Conservation (phyloP, 2,113 vertebrate species). For the Typhlomys cinereus region DNA sequence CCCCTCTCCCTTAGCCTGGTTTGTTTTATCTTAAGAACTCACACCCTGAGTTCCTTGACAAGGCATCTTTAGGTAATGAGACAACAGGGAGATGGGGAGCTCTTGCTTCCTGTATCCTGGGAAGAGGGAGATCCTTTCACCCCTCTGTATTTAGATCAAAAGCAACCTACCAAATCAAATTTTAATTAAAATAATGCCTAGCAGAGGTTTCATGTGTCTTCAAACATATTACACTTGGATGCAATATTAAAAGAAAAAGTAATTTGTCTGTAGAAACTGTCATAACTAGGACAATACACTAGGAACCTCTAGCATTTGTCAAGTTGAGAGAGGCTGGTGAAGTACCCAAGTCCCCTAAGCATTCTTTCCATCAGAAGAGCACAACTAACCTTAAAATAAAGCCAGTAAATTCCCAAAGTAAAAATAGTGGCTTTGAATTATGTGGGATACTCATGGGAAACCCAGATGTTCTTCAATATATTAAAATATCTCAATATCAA, state of each 20-base stretch:
- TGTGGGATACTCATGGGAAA: background rate
- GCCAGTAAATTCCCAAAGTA: background rate
- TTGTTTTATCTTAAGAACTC: background rate
- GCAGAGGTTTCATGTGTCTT: conserved; percentile 19
- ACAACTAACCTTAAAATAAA: background rate
- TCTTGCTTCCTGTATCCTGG: background rate
- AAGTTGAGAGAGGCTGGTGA: background rate
- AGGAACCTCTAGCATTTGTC: background rate
- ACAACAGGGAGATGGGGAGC: background rate
- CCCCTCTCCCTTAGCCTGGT: background rate
- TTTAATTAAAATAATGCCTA: conserved; percentile 50
- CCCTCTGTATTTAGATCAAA: background rate
- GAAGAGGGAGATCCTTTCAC: background rate
- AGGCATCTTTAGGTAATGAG: background rate
- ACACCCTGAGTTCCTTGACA: background rate
- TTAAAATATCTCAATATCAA: background rate
- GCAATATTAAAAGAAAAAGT: conserved; percentile 16
- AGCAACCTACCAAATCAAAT: background rate
- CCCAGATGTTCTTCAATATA: background rate
- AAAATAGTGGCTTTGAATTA: conserved; percentile 15
- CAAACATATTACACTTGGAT: background rate
- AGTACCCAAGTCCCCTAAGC: background rate
- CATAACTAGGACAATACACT: conserved; percentile 16
- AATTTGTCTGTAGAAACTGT: background rate
- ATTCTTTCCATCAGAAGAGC: background rate